Evolutionary conservation across 2,888 invertebrate genomes (phyloP), one percentile per base, ranked within the genome.

Genomic region (Oxyscelio sp.): DNA sequence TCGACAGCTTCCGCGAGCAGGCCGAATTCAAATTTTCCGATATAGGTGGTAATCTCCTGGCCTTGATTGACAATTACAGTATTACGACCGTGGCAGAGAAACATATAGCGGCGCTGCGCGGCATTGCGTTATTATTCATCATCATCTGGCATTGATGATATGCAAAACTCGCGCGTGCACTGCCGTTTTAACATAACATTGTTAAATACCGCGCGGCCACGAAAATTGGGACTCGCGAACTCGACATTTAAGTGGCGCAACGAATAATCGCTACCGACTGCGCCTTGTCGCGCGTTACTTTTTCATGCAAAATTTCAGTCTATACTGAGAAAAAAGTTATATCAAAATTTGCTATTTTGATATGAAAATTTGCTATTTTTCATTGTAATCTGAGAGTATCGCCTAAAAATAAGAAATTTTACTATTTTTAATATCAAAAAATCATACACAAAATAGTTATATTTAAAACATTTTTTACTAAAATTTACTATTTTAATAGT

Each of bases 51-150:
- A 88, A 88, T 88, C 88, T 88, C 86, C 87, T 79, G 84, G 50
- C 65, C 77, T 85, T 86, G 88, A 88, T 88, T 88, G 88, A 80
- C 87, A 88, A 87, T 88, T 88, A 88, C 84, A 84, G 86, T 83
- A 68, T 80, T 84, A 88, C 85, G 79, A 71, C 84, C 85, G 77
- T 78, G 83, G 85, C 85, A 66, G 77, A 61, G 71, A 70, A 56
- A 58, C 9, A 50, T 27, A 63, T 45, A 54, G 56, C 21, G 48
- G 54, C 13, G 59, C 24, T n/a, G 19, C 34, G 27, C n/a, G 48
- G 34, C 59, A 52, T 40, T n/a, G 43, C 40, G 19, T 27, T 58
- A 43, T 43, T 43, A 63, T 43, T 65, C 54, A 45, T 74, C 65
- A 56, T 74, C 63, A 19, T 24, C 40, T 65, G 54, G 34, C 65